A percentile compares a stretch with the other conserved stretches of the same genome.
These are phyloP conservation scores for Myiagra hebetior DNA, from an alignment of 2,113 vertebrate genomes.

Conservation along the genomic window DNA sequence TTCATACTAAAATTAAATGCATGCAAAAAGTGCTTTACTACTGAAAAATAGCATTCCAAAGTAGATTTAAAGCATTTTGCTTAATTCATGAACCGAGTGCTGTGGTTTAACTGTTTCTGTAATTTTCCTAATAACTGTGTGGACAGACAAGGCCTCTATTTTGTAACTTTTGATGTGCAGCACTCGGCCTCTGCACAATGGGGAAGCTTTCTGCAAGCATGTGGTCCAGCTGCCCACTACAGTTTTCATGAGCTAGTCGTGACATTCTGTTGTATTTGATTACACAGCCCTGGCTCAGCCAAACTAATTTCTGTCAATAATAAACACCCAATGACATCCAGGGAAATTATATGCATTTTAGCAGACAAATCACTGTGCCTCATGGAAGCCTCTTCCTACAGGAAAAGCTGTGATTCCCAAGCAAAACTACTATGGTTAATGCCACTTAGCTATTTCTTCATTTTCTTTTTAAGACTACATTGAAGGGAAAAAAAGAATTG, in stretches of 20 bases:
- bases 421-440: neutral
- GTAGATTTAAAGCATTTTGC: neutral
- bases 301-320: neutral
- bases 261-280: neutral
- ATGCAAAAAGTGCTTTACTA: neutral
- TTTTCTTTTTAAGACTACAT: neutral
- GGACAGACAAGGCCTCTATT: neutral
- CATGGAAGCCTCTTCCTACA: neutral
- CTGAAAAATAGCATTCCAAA: neutral
- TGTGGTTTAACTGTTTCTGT: neutral
- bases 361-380: neutral
- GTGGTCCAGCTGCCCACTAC: neutral
- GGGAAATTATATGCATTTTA: neutral
- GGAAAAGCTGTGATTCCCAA: neutral
- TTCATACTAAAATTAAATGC: neutral
- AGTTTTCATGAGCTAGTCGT: neutral
- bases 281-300: neutral
- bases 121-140: neutral
- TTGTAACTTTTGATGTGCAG: neutral
- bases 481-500: neutral
- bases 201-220: neutral
- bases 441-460: neutral
- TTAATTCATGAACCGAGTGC: neutral
- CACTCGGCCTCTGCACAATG: rapidly evolving
- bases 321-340: neutral